Evolutionary conservation across 2,888 invertebrate genomes (phyloP).

Genomic region (Lasius fuliginosus): DNA sequence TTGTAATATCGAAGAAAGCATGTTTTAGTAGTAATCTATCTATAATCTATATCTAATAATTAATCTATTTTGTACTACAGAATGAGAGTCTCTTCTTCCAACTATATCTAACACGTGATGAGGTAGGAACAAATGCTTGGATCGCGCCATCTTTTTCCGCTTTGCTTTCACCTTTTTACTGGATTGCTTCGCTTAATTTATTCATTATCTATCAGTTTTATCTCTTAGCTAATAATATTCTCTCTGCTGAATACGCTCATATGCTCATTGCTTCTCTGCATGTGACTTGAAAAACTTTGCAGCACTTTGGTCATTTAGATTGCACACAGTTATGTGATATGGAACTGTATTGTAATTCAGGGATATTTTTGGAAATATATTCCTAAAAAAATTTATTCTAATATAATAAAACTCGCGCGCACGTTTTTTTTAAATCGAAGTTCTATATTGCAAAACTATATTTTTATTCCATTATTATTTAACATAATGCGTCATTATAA

Average conservation of each 20-base stretch:
- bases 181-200: slow-evolving; percentile 2
- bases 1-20: slow-evolving; percentile 31
- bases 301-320: neutral
- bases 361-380: neutral
- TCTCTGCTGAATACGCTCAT: neutral
- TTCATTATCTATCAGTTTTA: neutral
- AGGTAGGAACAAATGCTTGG: slow-evolving; percentile 73
- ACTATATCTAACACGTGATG: slow-evolving; percentile 75
- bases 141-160: neutral
- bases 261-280: slow-evolving; percentile 6
- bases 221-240: slow-evolving; percentile 1
- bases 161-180: slow-evolving; percentile 11
- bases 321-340: slow-evolving; percentile 3
- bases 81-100: slow-evolving; percentile 76
- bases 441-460: slow-evolving; percentile 23
- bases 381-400: neutral
- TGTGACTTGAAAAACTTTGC: slow-evolving; percentile 12
- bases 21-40: slow-evolving; percentile 50
- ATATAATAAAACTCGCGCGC: neutral
- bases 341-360: neutral
- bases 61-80: slow-evolving; percentile 76
- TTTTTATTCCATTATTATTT: slow-evolving; percentile 6
- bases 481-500: slow-evolving; percentile 11
- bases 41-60: slow-evolving; percentile 40
- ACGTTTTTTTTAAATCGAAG: neutral